Evolutionary conservation across 53 echinoderm and acorn worm genomes (phyloP), one percentile per base, ranked within the genome.

Genomic region (Pentamera pediparva): DNA sequence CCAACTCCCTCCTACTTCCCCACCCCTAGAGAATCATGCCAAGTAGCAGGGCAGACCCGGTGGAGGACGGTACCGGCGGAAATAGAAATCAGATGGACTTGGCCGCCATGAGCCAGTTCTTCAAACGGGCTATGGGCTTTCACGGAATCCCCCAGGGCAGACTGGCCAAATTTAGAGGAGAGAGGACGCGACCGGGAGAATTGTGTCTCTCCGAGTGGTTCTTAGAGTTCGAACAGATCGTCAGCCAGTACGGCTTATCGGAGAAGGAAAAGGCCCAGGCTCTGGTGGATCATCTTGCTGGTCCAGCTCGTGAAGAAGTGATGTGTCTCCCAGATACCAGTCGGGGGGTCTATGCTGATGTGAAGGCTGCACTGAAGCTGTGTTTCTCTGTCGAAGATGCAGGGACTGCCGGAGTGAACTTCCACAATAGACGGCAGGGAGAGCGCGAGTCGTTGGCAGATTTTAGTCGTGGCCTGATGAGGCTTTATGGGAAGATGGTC

Each of bases 401-500:
- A 5, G 41, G 43, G 69, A 41, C 32, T 7, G 11, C 32, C 12
- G 32, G 19, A 9, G 7, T 5, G 8, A 20, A 29, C 20, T 61
- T 61, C 33, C 62, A 61, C 33, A 61, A 19, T 30, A 51, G 73
- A 10, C 28, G 12, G 17, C 73, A 72, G 28, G 12, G 18, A 21
- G 73, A 72, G 34, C 52, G 53, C 12, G 73, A 72, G 26, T 35
- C 50, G 3, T 29, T 72, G 19, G 53, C 73, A 12, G 73, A 72
- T 27, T 72, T 72, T 29, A 72, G 73, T 33, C 26, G 49, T 3
- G 53, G 52, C 4, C 30, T 72, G 3, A 49, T 72, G 50, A 9
- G 53, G 18, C 53, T 72, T 3, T 72, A 72, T 31, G 53, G 73
- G 5, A 72, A 53, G 53, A 53, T 72, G 59, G 56, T 58, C 12